Base-by-base conservation (phyloP, 2,113 vertebrate species). In the Murina feae region DNA sequence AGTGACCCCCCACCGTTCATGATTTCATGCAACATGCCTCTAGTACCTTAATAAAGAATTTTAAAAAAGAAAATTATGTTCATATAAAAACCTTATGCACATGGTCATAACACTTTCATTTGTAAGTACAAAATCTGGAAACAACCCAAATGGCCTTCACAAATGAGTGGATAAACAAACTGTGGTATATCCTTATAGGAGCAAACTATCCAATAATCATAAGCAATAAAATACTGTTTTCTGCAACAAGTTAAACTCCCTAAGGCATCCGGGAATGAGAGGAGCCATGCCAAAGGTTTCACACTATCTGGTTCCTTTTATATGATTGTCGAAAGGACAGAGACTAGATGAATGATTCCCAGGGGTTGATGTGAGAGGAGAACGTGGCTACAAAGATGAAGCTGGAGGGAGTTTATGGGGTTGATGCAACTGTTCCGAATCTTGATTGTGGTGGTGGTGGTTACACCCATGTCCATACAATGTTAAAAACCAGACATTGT, bases 241-340 rank as follows among this genome's bases (percentile, higher is more conserved):
- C 28, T 39, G 30, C 13, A 72, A 78, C 58, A 81, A 87, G 11
- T 76, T 78, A n/a, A 90, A 93, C 84, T 90, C 60, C 32, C 47
- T 81, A 90, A 82, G 14, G 7, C 47, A 88, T 72, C 55, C 66
- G 3, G 2, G 1, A 86, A 8, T 14, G 30, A 76, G 91, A 85
- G 20, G 69, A 69, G 10, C 13, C 21, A 39, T n/a, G 17, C 55
- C 51, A 71, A 72, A 78, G 35, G n/a, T 88, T 65, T 10, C 32
- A 74, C 6, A 6, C 37, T 76, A 32, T 35, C 60, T 49, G 37
- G 66, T 39, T 65, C n/a, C 55, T 90, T 28, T 72, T 75, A 88
- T 5, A 25, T 12, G 10, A 84, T 9, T 78, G 7, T 21, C 74
- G 49, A 80, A 66, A 76, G 82, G 49, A 60, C 39, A 86, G 51